A percentile compares a stretch with the other conserved stretches of the same genome.
phyloP scores from a whole-genome alignment of 2,797 vertebrate species.

The Acropternis orthonyx region DNA sequence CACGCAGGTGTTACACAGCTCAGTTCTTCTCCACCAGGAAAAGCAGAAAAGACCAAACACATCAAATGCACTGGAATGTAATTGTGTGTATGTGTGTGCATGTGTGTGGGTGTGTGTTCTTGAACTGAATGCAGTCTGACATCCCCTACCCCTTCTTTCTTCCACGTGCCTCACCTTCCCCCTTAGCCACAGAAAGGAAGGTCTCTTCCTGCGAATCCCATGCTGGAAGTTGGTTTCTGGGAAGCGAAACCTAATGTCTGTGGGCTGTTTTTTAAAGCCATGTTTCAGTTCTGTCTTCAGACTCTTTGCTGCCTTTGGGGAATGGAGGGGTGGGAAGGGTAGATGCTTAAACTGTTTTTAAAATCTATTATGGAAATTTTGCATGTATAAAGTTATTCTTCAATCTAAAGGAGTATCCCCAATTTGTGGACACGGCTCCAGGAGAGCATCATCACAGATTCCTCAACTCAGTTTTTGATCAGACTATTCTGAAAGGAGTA shows the following conservation, averaged over 20 bases:
- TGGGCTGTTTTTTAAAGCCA: constrained; percentile 67
- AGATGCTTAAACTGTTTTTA: constrained; percentile 58
- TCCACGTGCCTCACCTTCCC: constrained; percentile 52
- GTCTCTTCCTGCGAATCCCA: constrained; percentile 64
- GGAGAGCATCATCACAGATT: constrained; percentile 60
- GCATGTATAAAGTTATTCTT: constrained; percentile 64
- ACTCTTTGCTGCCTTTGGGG: constrained; percentile 64
- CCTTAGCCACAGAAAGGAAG: constrained; percentile 57
- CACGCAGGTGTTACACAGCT: constrained; percentile 52
- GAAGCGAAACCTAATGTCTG: constrained; percentile 60
- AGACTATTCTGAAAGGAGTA: neutral
- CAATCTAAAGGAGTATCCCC: constrained; percentile 54
- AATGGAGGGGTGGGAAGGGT: constrained; percentile 60
- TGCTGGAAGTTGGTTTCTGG: constrained; percentile 71
- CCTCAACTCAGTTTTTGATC: constrained; percentile 14
- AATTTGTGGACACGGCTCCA: constrained; percentile 35
- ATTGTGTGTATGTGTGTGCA: neutral
- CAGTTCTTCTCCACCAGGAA: constrained; percentile 57
- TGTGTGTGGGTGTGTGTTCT: neutral
- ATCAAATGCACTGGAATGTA: constrained; percentile 72
- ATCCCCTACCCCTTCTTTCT: constrained; percentile 46
- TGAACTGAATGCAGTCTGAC: constrained; percentile 62
- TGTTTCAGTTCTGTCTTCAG: constrained; percentile 66
- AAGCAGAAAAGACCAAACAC: constrained; percentile 69
- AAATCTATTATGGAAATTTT: constrained; percentile 63